Base-by-base conservation (phyloP, 2,113 vertebrate genomes). In the Melanocharis versteri region DNA sequence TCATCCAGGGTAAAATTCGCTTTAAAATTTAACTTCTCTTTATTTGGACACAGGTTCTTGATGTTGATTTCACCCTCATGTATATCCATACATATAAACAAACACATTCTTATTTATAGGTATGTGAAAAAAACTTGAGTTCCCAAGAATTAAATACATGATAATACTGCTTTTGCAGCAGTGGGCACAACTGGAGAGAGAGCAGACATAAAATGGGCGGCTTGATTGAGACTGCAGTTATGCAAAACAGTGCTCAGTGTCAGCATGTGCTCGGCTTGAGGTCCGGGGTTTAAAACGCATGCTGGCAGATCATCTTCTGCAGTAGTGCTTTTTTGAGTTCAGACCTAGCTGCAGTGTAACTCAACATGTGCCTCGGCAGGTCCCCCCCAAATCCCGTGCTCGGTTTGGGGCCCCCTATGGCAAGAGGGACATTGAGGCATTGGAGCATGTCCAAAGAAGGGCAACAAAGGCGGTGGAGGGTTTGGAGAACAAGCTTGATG, bases 391-490 rank as follows among this genome's bases (percentile, higher is more conserved):
- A 75, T 47, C 21, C 69, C 31, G 53, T 2, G 13, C 3, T 75
- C n/a, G 10, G 11, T 31, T 30, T 22, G 40, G 53, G n/a, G 45
- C 9, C 13, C 11, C 22, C 45, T 10, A 2, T 6, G 26, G 31
- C 48, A 54, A 22, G 62, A 48, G 57, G 54, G 35, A 56, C 48
- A 20, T 2, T 5, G n/a, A 35, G 39, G 30, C 12, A 4, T 2
- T 76, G 79, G 35, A 42, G 7, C 0, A 0, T 54, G 70, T 54
- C 79, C 0, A 0, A 33, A 18, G 47, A 47, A 35, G 15, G 54
- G 35, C 54, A 69, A 0, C 1, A 2, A 42, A 48, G 62, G 15
- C 13, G n/a, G 30, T 27, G 61, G 42, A 56, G 40, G 22, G 42
- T 42, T 68, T 42, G 62, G 79, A 48, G 47, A 54, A 28, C 17